Evolutionary conservation across 2,888 invertebrate species (phyloP), one percentile per base, ranked within the genome.

Genomic region (Heliconius erato): DNA sequence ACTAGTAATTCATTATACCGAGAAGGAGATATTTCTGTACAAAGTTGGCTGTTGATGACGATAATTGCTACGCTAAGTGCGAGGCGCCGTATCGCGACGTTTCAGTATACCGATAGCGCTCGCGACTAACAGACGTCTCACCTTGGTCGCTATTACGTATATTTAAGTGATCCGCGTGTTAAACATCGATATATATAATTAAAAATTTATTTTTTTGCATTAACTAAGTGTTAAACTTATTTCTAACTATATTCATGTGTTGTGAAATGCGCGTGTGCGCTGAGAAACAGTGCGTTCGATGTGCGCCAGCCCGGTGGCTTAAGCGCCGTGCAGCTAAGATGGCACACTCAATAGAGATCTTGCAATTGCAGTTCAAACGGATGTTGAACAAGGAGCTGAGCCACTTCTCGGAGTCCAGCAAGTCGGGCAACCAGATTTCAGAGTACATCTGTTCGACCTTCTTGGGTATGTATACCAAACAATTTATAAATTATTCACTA

Each of bases 371-470:
- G 99, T 99, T 99, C 97, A 99, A 99, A 96, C 98, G 99, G 94
- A 99, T 99, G 99, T 97, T 99, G 95, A 99, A 99, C 97, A 99
- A 99, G 97, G 99, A 99, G 96, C 97, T 99, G 91, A 99, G 99
- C 92, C 99, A 99, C 96, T 99, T 99, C 96, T 99, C 99, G 86
- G 99, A 99, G 96, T 99, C 99, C 87, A 99, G 99, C 96, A 99
- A 98, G 96, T 99, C 99, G 88, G 99, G 99, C 91, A 99, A 99
- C 96, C 99, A 99, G 97, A 99, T 99, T 94, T 99, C 99, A 84
- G 99, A 99, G 95, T 99, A 99, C 96, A 99, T 99, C 96, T 99
- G 99, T 97, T 98, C 98, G 89, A 99, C 99, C 89, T 99, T 99
- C 97, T 98, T 99, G 96, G 99, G 99, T 99, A 96, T 98, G 98